A percentile compares a stretch with the other conserved stretches of the same genome.
Evolutionary conservation across 2,888 invertebrate species (phyloP).

Genomic region (Octonoba sinensis): DNA sequence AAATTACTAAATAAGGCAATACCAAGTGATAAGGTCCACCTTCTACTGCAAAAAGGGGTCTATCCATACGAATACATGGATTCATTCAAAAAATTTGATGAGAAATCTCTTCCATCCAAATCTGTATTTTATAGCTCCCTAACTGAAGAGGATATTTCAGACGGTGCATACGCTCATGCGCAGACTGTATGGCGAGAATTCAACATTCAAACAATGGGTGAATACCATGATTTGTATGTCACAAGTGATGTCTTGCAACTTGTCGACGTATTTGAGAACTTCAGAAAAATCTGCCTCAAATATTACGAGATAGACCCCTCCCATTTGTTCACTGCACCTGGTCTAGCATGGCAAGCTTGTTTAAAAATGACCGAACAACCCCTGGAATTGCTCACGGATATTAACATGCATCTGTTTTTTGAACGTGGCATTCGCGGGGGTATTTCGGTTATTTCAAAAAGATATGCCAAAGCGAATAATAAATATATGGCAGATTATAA

Average conservation of each 20-base stretch:
- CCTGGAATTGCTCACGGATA: constrained; percentile 66
- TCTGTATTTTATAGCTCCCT: too few relatives aligned
- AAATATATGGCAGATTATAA: too few relatives aligned
- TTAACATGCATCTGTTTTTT: constrained; percentile 64
- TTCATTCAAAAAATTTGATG: too few relatives aligned
- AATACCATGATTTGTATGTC: constrained; percentile 67
- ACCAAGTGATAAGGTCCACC: too few relatives aligned
- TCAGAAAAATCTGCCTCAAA: constrained; percentile 64
- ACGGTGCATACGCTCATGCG: constrained; percentile 8
- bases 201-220: constrained; percentile 62
- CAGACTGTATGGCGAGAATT: constrained; percentile 19
- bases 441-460: neutral
- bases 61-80: too few relatives aligned
- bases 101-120: too few relatives aligned
- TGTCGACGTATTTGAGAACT: constrained; percentile 67
- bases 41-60: too few relatives aligned
- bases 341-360: constrained; percentile 30
- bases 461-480: too few relatives aligned
- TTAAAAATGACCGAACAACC: constrained; percentile 63
- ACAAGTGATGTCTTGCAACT: constrained; percentile 65
- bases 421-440: constrained; percentile 52
- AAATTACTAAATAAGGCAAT: too few relatives aligned
- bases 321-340: constrained; percentile 65
- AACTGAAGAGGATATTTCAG: too few relatives aligned
- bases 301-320: constrained; percentile 66